Evolutionary conservation across 2,888 invertebrate species (phyloP), one percentile per base, ranked within the genome.

Genomic region (Catocala fraxini): DNA sequence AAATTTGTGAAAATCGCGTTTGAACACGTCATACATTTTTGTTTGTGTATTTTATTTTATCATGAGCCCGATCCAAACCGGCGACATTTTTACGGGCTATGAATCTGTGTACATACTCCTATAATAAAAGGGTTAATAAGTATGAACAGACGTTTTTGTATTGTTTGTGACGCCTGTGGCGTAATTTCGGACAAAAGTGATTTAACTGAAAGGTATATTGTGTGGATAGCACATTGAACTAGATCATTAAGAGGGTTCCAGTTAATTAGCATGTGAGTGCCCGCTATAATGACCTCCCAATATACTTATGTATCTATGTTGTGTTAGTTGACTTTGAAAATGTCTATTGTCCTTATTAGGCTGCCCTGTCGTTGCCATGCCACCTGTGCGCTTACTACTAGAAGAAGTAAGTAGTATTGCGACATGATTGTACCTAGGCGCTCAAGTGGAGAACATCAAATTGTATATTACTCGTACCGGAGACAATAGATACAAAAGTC

Each of bases 1-100:
- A 85, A 85, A 87, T 87, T 85, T 82, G 79, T 80, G 79, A 79
- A 83, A 85, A 84, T 84, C 80, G 71, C 80, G 80, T 86, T 86
- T 82, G 78, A 82, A 80, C 81, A 77, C 74, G 78, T 81, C 82
- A 84, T 76, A 80, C 71, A 74, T 74, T 81, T 77, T 64, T 77
- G 67, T 83, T 80, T 81, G 77, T 79, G 59, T 79, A 76, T 80
- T 84, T 77, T 81, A 79, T 80, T 85, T 84, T 84, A 84, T 84
- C 80, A 80, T 75, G 73, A 77, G 62, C 71, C 61, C 70, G 69
- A 62, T 73, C 78, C 63, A 65, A 65, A 70, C 68, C 63, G 71
- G 68, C 73, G 77, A 77, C 71, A 73, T 80, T 83, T 84, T 82
- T 79, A 82, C 73, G 73, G 76, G 58, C 70, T 63, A 73, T 68